phyloP scores from a whole-genome alignment of 2,113 vertebrate species.

The Promerops cafer region DNA sequence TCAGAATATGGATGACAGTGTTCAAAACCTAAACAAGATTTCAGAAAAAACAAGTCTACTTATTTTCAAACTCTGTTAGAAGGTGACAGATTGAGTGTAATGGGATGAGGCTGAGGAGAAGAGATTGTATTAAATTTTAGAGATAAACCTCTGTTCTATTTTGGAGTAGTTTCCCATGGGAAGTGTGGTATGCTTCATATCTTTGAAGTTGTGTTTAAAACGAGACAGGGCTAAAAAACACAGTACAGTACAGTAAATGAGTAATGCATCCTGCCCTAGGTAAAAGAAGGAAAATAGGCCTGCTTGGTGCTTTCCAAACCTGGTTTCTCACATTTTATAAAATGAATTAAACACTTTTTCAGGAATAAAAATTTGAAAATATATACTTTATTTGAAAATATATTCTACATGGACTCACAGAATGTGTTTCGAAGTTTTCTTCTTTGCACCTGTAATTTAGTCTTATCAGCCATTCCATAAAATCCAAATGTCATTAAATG shows the following conservation, averaged over 20 bases:
- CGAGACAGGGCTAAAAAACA: not conserved
- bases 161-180: constrained; percentile 10
- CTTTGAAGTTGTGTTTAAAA: constrained; percentile 7
- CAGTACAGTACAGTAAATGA: not conserved
- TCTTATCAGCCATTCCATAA: not conserved
- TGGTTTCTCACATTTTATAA: not conserved
- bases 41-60: not conserved
- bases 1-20: not conserved
- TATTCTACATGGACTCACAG: not conserved
- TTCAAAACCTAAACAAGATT: not conserved
- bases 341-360: not conserved
- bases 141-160: constrained; percentile 21
- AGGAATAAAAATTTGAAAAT: not conserved
- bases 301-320: not conserved
- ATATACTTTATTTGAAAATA: not conserved
- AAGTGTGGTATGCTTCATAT: not conserved
- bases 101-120: not conserved
- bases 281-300: not conserved
- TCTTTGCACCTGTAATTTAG: not conserved
- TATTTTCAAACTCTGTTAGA: not conserved
- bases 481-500: not conserved
- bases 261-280: not conserved
- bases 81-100: not conserved
- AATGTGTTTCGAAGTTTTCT: not conserved
- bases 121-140: not conserved